Base-by-base conservation (phyloP, 2,888 invertebrate species). In the Enoplolaimus lenunculus region DNA sequence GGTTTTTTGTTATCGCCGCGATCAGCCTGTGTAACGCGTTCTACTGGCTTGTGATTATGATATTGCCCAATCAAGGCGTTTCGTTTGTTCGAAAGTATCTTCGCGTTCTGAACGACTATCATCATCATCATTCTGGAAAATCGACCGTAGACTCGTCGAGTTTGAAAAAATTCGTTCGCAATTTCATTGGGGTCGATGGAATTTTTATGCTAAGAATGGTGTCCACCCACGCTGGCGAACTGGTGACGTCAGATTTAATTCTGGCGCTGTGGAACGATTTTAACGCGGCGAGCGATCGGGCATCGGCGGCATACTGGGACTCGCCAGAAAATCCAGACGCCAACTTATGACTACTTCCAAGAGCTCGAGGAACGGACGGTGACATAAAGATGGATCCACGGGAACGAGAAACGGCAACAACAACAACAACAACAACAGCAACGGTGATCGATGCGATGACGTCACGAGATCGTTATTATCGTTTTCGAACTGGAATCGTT, bases 31-130 rank as follows among this genome's bases (percentile, higher is more conserved):
- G 75, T 72, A 80, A 80, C 71, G 75, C 77, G 1, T 71, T 76
- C 69, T 80, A 80, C 69, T 80, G 80, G 80, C 74, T 79, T 31
- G 72, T 78, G 29, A 77, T 78, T 21, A 80, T 80, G 79, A 77
- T 80, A 73, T 75, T 80, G 68, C 80, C 79, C 3, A 78, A 76
- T 29, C 69, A 69, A 33, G 69, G 69, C 26, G 26, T 66, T 21
- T 67, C 62, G 28, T 69, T 69, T 33, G 69, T 69, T 26, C 59
- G 62, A 57, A 69, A 69, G 31, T 69, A 69, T 69, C 62, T 69
- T 26, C 29, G 30, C 21, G 69, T 33, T 28, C 31, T 69, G 28
- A 29, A n/a, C 29, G 69, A 69, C 7, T 45, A 45, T 45, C 45
- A 45, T 45, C n/a, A n/a, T n/a, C n/a, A n/a, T n/a, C 68, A 68